Conservation (phyloP, 1,140 invertebrate genomes). For the Aplysia californica region DNA sequence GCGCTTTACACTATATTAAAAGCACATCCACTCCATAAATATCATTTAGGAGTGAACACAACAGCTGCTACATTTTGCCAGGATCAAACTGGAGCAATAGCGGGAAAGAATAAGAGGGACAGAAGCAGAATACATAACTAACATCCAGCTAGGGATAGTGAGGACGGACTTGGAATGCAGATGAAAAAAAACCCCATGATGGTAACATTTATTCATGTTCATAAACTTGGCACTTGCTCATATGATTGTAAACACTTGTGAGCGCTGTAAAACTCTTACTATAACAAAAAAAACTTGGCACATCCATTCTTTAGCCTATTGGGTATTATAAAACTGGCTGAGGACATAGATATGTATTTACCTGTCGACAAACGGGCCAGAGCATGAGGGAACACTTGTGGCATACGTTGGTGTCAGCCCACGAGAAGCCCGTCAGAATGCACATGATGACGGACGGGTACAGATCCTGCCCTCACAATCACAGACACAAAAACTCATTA, state of each 20-base stretch:
- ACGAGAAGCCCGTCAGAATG: conserved; percentile 78
- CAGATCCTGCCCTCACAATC: conserved; percentile 63
- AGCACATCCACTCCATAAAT: too few species aligned
- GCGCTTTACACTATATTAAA: too few species aligned
- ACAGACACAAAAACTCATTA: neutral
- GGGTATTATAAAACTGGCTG: neutral
- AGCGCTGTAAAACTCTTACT: neutral
- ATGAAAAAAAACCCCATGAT: too few species aligned
- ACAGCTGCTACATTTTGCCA: too few species aligned
- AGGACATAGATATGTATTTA: conserved; percentile 23
- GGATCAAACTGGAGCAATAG: too few species aligned
- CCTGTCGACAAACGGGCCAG: conserved; percentile 72
- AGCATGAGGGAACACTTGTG: conserved; percentile 80
- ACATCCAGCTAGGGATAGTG: too few species aligned
- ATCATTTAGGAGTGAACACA: too few species aligned
- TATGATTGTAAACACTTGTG: neutral
- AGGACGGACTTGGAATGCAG: too few species aligned
- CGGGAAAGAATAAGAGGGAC: too few species aligned
- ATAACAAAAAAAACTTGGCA: neutral
- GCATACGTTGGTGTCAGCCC: conserved; percentile 85
- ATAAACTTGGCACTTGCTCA: neutral
- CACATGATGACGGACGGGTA: conserved; percentile 58
- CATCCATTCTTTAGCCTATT: neutral
- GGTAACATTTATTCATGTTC: neutral
- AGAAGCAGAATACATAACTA: too few species aligned